phyloP scores from a whole-genome alignment of 2,888 invertebrate species.

The Ormyrus rosae region DNA sequence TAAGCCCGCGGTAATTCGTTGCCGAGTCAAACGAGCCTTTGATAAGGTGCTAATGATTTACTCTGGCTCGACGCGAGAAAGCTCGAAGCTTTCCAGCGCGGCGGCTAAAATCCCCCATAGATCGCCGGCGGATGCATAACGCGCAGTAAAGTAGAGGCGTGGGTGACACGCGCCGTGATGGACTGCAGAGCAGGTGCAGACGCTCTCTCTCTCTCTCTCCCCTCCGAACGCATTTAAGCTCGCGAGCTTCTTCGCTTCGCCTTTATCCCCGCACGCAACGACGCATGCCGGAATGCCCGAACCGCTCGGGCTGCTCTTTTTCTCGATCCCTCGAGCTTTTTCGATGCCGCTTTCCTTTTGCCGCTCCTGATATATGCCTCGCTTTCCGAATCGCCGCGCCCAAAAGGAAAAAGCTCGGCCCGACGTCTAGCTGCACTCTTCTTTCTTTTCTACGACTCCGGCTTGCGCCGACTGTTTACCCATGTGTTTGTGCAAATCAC shows the following conservation, averaged over 20 bases:
- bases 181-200: slow-evolving; percentile 74
- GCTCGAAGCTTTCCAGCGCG: not conserved
- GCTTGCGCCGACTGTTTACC: slow-evolving; percentile 12
- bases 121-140: slow-evolving; percentile 72
- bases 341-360: not conserved
- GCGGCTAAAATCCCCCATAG: slow-evolving; percentile 69
- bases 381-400: slow-evolving; percentile 44
- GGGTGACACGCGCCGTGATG: slow-evolving; percentile 74
- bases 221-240: slow-evolving; percentile 62
- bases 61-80: slow-evolving; percentile 10
- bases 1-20: slow-evolving; percentile 34
- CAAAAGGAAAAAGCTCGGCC: not conserved
- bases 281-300: slow-evolving; percentile 60
- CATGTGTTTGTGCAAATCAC: slow-evolving; percentile 43
- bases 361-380: slow-evolving; percentile 40
- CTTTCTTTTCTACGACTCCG: not conserved
- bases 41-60: slow-evolving; percentile 55
- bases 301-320: not conserved
- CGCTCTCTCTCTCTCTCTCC: slow-evolving; percentile 61
- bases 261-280: slow-evolving; percentile 60
- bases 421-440: not conserved
- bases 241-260: slow-evolving; percentile 47
- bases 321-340: slow-evolving; percentile 4
- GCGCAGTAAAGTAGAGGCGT: slow-evolving; percentile 73
- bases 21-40: slow-evolving; percentile 43